Percentiles rank a stretch among this genome's conserved stretches.
phyloP scores from a whole-genome alignment of 2,797 vertebrate genomes.

The Hoplostethus atlanticus region DNA sequence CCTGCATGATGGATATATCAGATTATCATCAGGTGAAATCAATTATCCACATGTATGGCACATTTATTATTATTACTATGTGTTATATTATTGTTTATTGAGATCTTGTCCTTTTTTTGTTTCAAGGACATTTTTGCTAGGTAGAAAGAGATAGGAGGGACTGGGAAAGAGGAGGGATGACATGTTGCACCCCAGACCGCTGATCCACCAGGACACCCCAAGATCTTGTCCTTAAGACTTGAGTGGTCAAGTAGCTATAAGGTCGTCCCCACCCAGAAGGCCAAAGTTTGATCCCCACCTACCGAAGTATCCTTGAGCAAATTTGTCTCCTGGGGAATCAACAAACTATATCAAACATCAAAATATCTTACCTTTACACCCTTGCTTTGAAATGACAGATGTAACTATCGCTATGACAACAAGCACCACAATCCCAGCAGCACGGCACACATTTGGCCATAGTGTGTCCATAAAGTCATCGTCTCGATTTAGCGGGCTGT shows the following conservation, averaged over 20 bases:
- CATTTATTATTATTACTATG: not conserved
- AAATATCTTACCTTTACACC: constrained; percentile 40
- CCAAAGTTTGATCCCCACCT: too few species aligned
- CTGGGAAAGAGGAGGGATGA: too few species aligned
- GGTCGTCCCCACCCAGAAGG: too few species aligned
- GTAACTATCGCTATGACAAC: not conserved
- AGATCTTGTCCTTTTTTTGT: too few species aligned
- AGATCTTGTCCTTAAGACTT: too few species aligned
- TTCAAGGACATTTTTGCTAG: too few species aligned
- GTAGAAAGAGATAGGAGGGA: too few species aligned
- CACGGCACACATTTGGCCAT: not conserved
- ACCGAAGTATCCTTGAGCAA: too few species aligned
- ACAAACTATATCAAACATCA: not conserved
- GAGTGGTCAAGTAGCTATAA: too few species aligned
- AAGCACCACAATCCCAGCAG: not conserved
- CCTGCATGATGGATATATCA: constrained; percentile 1
- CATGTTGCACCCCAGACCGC: too few species aligned
- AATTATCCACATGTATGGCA: not conserved
- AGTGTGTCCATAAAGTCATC: not conserved
- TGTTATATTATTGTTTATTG: not conserved
- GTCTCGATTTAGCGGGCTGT: not conserved
- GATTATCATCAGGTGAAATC: not conserved
- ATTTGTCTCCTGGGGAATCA: too few species aligned
- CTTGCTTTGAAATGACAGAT: fast-evolving
- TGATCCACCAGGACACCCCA: too few species aligned